These are phyloP conservation scores for Pangasius sanitwongsei DNA, from an alignment of 2,797 vertebrate genomes.

Conservation along the genomic window DNA sequence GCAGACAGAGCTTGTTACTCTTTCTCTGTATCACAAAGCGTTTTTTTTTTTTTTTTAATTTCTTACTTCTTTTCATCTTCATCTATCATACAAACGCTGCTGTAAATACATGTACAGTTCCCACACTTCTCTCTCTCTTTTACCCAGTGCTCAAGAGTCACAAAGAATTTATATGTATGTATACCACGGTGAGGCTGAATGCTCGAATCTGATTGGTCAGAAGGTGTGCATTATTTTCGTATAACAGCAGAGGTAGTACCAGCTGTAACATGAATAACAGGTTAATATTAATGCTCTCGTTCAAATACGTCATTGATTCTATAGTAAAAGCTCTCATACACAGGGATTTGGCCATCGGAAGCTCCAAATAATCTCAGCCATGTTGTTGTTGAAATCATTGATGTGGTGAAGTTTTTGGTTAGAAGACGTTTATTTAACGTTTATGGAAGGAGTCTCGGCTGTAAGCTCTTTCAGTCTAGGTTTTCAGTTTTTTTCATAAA, in stretches of 20 bases:
- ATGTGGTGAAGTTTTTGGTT: background rate
- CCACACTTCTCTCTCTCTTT: background rate
- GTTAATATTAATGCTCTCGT: background rate
- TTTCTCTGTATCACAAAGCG: constrained; percentile 9
- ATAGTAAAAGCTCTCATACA: background rate
- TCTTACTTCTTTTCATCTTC: background rate
- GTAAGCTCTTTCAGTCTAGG: background rate
- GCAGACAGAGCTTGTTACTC: constrained; percentile 17
- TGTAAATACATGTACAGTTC: background rate
- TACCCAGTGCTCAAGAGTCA: background rate
- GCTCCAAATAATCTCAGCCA: background rate
- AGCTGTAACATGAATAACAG: background rate
- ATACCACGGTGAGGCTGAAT: background rate
- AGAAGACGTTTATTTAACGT: background rate
- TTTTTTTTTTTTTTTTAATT: too few species aligned
- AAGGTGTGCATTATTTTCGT: background rate
- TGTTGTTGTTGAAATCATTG: too few species aligned
- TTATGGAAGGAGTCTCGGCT: background rate
- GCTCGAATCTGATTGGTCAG: background rate
- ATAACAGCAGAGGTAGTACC: background rate
- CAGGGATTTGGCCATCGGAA: background rate
- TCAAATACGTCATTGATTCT: background rate
- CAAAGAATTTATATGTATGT: background rate
- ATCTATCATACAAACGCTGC: background rate
- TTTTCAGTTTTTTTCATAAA: background rate